Evolutionary conservation across 2,113 vertebrate species (phyloP).

Genomic region (Colossoma macropomum): DNA sequence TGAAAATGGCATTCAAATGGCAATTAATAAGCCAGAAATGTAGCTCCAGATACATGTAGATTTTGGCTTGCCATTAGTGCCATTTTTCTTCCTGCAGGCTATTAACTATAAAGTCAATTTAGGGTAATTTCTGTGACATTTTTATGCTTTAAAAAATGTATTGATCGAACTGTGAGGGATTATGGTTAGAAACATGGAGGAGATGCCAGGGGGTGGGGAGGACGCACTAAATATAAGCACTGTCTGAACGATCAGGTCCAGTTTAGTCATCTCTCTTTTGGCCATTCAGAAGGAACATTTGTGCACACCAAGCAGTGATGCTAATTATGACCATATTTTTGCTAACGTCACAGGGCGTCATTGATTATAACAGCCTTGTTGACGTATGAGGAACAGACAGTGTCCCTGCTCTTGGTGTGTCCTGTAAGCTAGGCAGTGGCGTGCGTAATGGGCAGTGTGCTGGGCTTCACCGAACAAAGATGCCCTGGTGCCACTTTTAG

Average conservation of each 20-base stretch:
- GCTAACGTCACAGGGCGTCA: constrained; percentile 26
- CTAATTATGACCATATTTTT: constrained; percentile 6
- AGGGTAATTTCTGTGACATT: constrained; percentile 33
- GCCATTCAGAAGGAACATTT: constrained; percentile 16
- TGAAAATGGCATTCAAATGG: constrained; percentile 13
- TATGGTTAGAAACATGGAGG: constrained; percentile 22
- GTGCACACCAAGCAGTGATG: constrained; percentile 1
- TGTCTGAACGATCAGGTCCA: constrained; percentile 11
- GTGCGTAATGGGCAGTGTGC: neutral
- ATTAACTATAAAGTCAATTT: constrained; percentile 46
- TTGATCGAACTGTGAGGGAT: constrained; percentile 47
- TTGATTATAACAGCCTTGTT: constrained; percentile 31
- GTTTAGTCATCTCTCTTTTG: constrained; percentile 25
- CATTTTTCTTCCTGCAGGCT: constrained; percentile 26
- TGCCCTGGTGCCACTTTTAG: constrained; percentile 12
- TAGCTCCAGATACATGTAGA: constrained; percentile 23
- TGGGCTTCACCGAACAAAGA: constrained; percentile 28
- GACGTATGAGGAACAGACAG: neutral
- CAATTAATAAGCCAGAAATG: constrained; percentile 26
- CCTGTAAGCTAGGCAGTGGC: neutral
- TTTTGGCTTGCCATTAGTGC: constrained; percentile 12
- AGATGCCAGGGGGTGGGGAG: constrained; percentile 35
- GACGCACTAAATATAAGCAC: constrained; percentile 45
- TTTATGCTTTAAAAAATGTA: constrained; percentile 37
- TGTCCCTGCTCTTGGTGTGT: constrained; percentile 19